Conservation (phyloP, 2,888 invertebrate genomes). For the Labia minor region DNA sequence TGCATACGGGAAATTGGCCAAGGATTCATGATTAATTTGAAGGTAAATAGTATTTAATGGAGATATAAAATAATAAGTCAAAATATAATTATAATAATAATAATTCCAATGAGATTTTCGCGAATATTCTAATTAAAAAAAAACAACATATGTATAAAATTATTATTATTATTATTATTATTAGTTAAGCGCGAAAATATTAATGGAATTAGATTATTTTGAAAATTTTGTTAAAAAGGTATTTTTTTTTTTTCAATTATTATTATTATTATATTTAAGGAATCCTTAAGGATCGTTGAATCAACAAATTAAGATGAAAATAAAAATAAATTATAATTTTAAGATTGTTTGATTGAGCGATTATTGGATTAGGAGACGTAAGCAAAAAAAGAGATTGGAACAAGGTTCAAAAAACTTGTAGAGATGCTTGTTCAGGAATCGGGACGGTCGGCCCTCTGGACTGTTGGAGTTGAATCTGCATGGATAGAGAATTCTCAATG, state of each 20-base stretch:
- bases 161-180: no score
- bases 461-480: slow-evolving; percentile 13
- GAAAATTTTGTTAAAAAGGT: background rate
- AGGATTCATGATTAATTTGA: slow-evolving; percentile 15
- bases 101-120: background rate
- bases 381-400: slow-evolving; percentile 13
- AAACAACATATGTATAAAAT: no score
- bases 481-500: background rate
- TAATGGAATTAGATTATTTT: background rate
- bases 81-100: background rate
- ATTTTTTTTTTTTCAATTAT: background rate
- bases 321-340: background rate
- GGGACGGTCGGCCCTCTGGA: background rate
- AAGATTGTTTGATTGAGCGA: background rate
- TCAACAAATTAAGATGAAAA: no score
- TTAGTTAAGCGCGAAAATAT: slow-evolving; percentile 2
- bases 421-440: background rate
- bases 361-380: background rate
- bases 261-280: background rate
- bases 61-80: background rate
- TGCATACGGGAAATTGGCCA: slow-evolving; percentile 16
- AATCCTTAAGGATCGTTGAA: background rate
- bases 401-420: slow-evolving; percentile 1
- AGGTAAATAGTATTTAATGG: slow-evolving; percentile 14
- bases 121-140: background rate